Evolutionary conservation across 1,140 invertebrate genomes (phyloP).

Genomic region (Stegodyphus mimosarum): DNA sequence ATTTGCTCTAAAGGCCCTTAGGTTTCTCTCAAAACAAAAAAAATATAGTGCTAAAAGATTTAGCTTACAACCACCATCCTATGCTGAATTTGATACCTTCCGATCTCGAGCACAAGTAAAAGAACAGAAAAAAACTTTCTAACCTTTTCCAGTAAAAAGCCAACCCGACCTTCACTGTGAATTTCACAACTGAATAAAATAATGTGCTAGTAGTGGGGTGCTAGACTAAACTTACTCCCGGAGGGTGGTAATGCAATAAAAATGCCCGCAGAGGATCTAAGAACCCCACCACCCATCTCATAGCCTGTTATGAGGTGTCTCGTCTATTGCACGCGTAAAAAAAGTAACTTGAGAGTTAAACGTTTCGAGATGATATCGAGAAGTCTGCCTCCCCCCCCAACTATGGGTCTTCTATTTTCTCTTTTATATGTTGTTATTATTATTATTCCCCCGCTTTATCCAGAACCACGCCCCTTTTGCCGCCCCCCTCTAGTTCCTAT

Average conservation of each 20-base stretch:
- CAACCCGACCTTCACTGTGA: too few relatives aligned
- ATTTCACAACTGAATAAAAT: too few relatives aligned
- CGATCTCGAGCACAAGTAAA: too few relatives aligned
- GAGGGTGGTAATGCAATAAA: constrained; percentile 53
- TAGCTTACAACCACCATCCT: too few relatives aligned
- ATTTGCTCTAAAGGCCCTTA: too few relatives aligned
- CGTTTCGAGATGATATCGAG: constrained; percentile 58
- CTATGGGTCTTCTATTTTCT: constrained; percentile 37
- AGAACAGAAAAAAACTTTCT: too few relatives aligned
- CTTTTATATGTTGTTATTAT: constrained; percentile 45
- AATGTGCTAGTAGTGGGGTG: too few relatives aligned
- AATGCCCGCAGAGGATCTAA: constrained; percentile 36
- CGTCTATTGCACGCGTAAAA: not conserved
- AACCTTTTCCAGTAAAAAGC: too few relatives aligned
- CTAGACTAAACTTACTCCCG: not conserved
- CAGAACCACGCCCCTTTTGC: constrained; percentile 23
- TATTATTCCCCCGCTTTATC: constrained; percentile 45
- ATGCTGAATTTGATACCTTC: too few relatives aligned
- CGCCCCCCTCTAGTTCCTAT: constrained; percentile 8
- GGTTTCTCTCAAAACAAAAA: too few relatives aligned
- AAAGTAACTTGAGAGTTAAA: constrained; percentile 56
- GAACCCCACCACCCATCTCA: constrained; percentile 3
- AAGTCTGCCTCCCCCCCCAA: not conserved
- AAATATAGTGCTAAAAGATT: too few relatives aligned
- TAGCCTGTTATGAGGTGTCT: constrained; percentile 20